Conservation (phyloP, 2,113 vertebrate species). For the Chrysochloris asiatica region DNA sequence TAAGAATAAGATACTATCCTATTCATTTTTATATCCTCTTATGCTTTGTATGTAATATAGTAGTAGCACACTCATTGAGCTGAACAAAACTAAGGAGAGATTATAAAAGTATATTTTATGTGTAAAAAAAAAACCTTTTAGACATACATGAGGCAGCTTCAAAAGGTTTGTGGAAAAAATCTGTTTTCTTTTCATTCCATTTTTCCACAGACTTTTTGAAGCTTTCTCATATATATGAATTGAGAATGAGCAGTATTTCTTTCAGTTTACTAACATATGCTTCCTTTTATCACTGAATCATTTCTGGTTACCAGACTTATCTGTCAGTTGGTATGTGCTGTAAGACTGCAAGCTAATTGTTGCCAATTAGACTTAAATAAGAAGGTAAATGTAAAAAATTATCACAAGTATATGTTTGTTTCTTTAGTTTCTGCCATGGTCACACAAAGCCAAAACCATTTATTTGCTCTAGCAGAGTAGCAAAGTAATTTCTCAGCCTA, state of each 20-base stretch:
- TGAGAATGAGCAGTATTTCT: neutral
- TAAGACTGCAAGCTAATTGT: neutral
- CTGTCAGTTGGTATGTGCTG: neutral
- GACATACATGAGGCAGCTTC: too few species aligned
- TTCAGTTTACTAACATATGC: neutral
- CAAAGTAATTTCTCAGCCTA: neutral
- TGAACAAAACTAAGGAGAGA: neutral
- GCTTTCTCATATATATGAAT: neutral
- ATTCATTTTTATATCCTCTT: neutral
- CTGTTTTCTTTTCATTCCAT: too few species aligned
- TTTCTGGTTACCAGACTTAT: neutral
- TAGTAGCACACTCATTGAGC: neutral
- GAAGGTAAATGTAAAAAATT: neutral
- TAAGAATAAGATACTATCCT: neutral
- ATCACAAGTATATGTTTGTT: neutral
- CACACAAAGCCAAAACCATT: neutral
- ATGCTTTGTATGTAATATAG: neutral
- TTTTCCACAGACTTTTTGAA: too few species aligned
- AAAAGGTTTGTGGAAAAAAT: too few species aligned
- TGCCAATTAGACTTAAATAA: neutral
- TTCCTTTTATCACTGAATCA: neutral
- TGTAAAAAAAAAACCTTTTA: constrained; percentile 11
- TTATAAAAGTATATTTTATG: neutral
- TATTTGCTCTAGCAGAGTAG: neutral
- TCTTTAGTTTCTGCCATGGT: neutral